Conservation (phyloP, 1,140 invertebrate genomes). For the Aphis craccivora region DNA sequence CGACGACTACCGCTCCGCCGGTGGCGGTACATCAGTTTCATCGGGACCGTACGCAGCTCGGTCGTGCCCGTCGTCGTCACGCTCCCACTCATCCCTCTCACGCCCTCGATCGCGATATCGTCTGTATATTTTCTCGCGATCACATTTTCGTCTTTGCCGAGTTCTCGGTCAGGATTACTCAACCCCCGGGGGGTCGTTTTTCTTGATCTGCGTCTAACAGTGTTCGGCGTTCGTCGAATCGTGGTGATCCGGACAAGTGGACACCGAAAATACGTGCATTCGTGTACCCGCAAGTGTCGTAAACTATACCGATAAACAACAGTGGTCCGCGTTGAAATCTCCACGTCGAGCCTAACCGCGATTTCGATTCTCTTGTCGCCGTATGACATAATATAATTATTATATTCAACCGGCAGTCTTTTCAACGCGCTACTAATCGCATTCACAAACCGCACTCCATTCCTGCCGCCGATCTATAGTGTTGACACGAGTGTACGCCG, state of each 20-base stretch:
- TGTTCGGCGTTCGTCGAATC: too few relatives aligned
- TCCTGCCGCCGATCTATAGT: background rate
- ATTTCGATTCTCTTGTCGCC: background rate
- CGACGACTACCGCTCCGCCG: background rate
- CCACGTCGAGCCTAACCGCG: background rate
- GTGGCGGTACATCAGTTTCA: slow-evolving; percentile 41
- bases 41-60: slow-evolving; percentile 42
- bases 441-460: background rate
- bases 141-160: background rate
- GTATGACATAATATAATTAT: background rate
- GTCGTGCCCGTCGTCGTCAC: background rate
- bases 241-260: too few relatives aligned
- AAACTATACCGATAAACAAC: background rate
- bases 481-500: background rate
- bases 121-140: background rate
- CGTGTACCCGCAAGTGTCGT: background rate
- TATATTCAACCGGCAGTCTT: background rate
- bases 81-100: background rate
- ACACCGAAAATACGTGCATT: too few relatives aligned
- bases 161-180: too few relatives aligned
- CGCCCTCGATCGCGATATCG: background rate
- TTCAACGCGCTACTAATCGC: background rate
- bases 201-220: too few relatives aligned
- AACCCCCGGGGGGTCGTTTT: too few relatives aligned
- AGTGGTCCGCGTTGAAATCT: background rate